Percentiles rank a stretch among this genome's conserved stretches.
Conservation (phyloP, 2,797 vertebrate genomes). For the Pangasius krempfi region DNA sequence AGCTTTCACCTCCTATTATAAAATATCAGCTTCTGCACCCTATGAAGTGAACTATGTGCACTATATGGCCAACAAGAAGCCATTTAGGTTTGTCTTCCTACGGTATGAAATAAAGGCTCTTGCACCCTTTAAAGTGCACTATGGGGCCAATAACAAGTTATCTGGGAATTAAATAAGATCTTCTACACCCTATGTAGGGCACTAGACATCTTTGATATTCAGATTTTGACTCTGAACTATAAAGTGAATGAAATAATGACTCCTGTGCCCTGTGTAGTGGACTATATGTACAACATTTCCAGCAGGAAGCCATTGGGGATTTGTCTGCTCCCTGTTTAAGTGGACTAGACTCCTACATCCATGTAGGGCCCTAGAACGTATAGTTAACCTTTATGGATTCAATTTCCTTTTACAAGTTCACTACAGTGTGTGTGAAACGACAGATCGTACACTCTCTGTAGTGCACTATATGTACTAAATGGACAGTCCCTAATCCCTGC, state of each 20-base stretch:
- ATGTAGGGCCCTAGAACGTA: not conserved
- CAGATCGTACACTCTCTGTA: not conserved
- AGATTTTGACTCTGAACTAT: not conserved
- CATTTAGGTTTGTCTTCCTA: not conserved
- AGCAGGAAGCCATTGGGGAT: not conserved
- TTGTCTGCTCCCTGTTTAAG: not conserved
- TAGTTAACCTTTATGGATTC: not conserved
- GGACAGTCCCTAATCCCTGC: no score
- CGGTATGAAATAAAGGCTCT: not conserved
- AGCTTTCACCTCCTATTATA: not conserved
- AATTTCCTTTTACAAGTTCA: not conserved
- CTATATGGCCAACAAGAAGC: not conserved
- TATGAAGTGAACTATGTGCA: not conserved
- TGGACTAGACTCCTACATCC: not conserved
- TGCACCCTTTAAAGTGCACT: not conserved
- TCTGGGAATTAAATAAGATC: no score
- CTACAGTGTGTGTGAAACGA: not conserved
- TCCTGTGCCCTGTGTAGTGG: not conserved
- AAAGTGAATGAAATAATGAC: not conserved
- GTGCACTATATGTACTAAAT: not conserved
- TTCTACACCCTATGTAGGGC: not conserved
- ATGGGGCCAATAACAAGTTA: not conserved
- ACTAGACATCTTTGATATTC: not conserved
- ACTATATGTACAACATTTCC: not conserved
- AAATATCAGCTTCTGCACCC: not conserved